These are phyloP conservation scores for Tupaia tana DNA, from an alignment of 2,113 vertebrate genomes.

Conservation along the genomic window DNA sequence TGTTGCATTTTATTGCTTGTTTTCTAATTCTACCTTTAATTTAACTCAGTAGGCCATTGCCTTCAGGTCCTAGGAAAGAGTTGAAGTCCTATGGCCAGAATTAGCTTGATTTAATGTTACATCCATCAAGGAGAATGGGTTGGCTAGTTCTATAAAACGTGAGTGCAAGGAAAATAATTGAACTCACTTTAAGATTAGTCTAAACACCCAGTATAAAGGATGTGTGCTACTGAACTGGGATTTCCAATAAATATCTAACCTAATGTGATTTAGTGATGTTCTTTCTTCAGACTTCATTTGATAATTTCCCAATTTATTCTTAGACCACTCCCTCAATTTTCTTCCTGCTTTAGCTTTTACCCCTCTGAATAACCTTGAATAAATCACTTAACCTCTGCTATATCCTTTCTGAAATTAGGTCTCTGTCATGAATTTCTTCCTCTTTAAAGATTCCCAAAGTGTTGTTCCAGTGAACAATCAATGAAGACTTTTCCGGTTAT, in stretches of 20 bases:
- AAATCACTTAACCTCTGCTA: background rate
- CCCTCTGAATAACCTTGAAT: background rate
- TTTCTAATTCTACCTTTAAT: constrained; percentile 31
- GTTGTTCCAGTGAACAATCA: background rate
- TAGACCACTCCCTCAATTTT: background rate
- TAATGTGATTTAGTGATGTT: background rate
- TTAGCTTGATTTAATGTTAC: background rate
- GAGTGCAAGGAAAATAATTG: background rate
- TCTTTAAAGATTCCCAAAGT: background rate
- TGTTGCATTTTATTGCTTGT: background rate
- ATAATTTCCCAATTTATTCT: constrained; percentile 26
- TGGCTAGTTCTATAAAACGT: background rate
- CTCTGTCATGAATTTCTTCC: background rate
- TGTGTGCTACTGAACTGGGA: background rate
- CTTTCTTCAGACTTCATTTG: constrained; percentile 37
- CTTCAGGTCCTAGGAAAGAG: background rate
- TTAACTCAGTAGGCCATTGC: background rate
- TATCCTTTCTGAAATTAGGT: constrained; percentile 15
- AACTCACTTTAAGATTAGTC: background rate
- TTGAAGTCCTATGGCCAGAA: background rate
- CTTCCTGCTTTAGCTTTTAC: background rate
- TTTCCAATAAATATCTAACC: constrained; percentile 25
- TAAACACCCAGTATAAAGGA: background rate
- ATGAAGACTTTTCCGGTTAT: background rate
- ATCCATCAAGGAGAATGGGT: background rate